These are phyloP conservation scores for Amphiduros pacificus DNA, from an alignment of 2,888 invertebrate genomes.

Conservation along the genomic window DNA sequence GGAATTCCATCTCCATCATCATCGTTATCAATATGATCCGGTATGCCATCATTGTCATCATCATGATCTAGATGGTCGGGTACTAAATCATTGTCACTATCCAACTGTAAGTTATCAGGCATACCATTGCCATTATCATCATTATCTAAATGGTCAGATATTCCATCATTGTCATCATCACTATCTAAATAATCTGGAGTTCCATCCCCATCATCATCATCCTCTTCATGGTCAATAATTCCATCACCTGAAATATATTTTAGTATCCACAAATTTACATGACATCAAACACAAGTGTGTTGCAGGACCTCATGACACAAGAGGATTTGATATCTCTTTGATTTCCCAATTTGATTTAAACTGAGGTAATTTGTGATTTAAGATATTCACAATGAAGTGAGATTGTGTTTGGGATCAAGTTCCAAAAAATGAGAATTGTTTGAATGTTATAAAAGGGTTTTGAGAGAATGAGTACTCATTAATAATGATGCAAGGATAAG, in stretches of 20 bases:
- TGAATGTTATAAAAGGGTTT: no score
- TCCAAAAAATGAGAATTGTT: no score
- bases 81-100: conserved; percentile 41
- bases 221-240: conserved; percentile 25
- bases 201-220: conserved; percentile 33
- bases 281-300: no score
- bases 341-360: no score
- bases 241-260: conserved; percentile 33
- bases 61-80: conserved; percentile 34
- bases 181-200: conserved; percentile 41
- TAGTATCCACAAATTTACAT: no score
- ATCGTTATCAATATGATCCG: conserved; percentile 26
- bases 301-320: no score
- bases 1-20: conserved; percentile 26
- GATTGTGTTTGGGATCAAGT: no score
- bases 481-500: no score
- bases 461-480: no score
- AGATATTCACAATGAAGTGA: no score
- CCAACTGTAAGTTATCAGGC: conserved; percentile 25
- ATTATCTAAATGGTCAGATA: conserved; percentile 37
- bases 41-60: conserved; percentile 29
- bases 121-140: conserved; percentile 33
- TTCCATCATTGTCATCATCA: conserved; percentile 36
- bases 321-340: no score
- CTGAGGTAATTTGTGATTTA: no score